A percentile compares a stretch with the other conserved stretches of the same genome.
Evolutionary conservation across 2,797 vertebrate genomes (phyloP).

Genomic region (Avahi laniger): DNA sequence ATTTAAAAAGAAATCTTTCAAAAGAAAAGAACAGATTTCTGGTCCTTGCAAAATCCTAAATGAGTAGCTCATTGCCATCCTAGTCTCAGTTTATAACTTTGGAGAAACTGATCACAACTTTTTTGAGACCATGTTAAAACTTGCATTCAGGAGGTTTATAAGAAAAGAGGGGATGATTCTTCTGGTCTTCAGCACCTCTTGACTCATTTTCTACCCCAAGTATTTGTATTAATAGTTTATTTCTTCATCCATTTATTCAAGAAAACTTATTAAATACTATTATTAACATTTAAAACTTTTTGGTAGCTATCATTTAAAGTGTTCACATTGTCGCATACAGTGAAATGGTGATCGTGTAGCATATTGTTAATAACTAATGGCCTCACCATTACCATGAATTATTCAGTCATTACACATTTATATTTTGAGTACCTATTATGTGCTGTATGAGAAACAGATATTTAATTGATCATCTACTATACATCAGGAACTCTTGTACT

Average conservation of each 20-base stretch:
- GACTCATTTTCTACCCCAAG: not conserved
- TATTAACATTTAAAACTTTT: constrained; percentile 10
- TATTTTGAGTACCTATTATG: not conserved
- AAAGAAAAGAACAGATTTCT: not conserved
- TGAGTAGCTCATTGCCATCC: not conserved
- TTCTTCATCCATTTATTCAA: constrained; percentile 23
- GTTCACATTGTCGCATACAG: not conserved
- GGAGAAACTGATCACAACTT: not conserved
- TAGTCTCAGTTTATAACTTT: not conserved
- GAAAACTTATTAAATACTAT: constrained; percentile 22
- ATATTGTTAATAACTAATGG: constrained; percentile 35
- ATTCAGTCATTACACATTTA: constrained; percentile 23
- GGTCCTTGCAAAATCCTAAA: not conserved
- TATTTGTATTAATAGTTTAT: constrained; percentile 11
- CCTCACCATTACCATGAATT: not conserved
- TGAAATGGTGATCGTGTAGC: not conserved
- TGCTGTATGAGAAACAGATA: not conserved
- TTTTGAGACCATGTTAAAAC: not conserved
- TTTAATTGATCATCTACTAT: constrained; percentile 47
- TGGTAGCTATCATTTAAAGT: constrained; percentile 2
- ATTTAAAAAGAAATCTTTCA: too few species aligned
- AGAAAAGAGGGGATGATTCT: not conserved
- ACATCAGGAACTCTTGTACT: not conserved
- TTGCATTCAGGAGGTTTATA: not conserved
- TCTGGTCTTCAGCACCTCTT: not conserved